Percentiles rank a stretch among this genome's conserved stretches.
These are phyloP conservation scores for Zaprionus bogoriensis DNA, from an alignment of 2,888 invertebrate genomes.

Conservation along the genomic window DNA sequence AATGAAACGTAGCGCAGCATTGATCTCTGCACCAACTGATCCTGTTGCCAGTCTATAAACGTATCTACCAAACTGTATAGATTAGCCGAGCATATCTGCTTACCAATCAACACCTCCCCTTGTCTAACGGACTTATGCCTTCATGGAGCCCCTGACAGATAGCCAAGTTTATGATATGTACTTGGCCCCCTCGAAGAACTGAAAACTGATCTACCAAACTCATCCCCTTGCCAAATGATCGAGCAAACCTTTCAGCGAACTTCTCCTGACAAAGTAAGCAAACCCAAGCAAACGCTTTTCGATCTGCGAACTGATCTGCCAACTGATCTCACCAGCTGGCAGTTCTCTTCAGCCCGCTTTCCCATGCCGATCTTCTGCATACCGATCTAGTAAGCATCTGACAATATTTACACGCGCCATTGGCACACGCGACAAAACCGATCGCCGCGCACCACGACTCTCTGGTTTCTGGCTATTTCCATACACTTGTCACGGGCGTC, in stretches of 20 bases:
- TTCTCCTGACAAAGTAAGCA: background rate
- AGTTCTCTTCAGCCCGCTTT: background rate
- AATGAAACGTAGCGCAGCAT: too few species aligned
- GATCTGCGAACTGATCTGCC: background rate
- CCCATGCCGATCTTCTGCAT: background rate
- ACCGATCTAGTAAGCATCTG: slow-evolving; percentile 4
- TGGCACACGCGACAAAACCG: slow-evolving; percentile 51
- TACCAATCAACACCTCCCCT: background rate
- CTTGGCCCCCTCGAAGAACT: too few species aligned
- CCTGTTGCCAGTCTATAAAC: background rate
- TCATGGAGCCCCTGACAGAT: too few species aligned
- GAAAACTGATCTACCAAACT: background rate
- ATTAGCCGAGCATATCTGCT: too few species aligned
- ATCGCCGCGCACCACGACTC: slow-evolving; percentile 12
- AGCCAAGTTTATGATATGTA: too few species aligned
- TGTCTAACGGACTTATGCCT: too few species aligned
- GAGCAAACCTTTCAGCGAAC: background rate
- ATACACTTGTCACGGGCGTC: slow-evolving; percentile 58
- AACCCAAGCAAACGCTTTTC: background rate
- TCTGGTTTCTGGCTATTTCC: slow-evolving; percentile 46
- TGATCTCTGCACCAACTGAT: background rate
- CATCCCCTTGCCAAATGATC: background rate
- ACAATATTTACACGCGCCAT: slow-evolving; percentile 33
- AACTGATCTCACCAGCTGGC: background rate
- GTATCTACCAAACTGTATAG: background rate